Conservation (phyloP, 2,113 vertebrate species). For the Phalacrocorax aristotelis region DNA sequence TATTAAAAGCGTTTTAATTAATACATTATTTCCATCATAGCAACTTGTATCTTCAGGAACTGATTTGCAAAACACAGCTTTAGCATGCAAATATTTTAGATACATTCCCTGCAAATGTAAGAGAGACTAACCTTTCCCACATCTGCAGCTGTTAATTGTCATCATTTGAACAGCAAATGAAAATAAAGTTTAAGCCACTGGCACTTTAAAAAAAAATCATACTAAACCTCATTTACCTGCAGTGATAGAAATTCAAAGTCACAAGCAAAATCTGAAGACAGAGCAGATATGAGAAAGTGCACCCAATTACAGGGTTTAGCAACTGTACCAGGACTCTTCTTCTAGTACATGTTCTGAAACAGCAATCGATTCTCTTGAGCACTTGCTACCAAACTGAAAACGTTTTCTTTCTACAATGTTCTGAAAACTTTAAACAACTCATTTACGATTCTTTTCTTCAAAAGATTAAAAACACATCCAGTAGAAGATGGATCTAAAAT, state of each 20-base stretch:
- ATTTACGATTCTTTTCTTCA: neutral
- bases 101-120: constrained; percentile 50
- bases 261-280: constrained; percentile 38
- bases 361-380: constrained; percentile 9
- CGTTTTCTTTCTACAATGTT: neutral
- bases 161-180: constrained; percentile 66
- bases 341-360: neutral
- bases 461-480: neutral
- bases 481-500: constrained; percentile 15
- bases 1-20: constrained; percentile 52
- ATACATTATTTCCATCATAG: constrained; percentile 39
- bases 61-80: constrained; percentile 38
- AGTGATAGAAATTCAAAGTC: constrained; percentile 60
- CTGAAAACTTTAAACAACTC: constrained; percentile 35
- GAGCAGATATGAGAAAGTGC: constrained; percentile 33
- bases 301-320: neutral
- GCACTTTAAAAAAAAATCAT: constrained; percentile 50
- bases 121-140: constrained; percentile 67
- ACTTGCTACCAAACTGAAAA: constrained; percentile 36
- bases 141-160: constrained; percentile 66
- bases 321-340: constrained; percentile 22
- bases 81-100: constrained; percentile 54
- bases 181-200: constrained; percentile 72
- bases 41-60: constrained; percentile 61
- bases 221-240: constrained; percentile 63